These are phyloP conservation scores for Andrena marginata DNA, from an alignment of 2,888 invertebrate genomes.

Conservation along the genomic window DNA sequence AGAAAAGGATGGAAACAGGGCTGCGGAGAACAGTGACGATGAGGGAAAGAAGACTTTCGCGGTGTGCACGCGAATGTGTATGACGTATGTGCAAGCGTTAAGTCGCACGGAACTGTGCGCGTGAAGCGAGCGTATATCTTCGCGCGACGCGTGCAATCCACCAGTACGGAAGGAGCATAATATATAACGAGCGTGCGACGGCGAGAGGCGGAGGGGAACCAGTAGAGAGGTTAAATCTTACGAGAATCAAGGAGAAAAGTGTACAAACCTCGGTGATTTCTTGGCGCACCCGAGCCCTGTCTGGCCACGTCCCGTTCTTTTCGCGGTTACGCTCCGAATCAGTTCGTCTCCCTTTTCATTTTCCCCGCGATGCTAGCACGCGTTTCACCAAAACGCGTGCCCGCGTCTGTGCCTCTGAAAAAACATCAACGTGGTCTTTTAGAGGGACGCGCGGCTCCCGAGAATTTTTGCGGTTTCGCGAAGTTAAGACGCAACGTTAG, in stretches of 20 bases:
- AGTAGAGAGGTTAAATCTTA: slow-evolving; percentile 47
- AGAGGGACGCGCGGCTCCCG: slow-evolving; percentile 13
- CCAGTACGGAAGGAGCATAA: slow-evolving; percentile 61
- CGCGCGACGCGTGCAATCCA: slow-evolving; percentile 60
- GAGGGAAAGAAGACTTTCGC: slow-evolving; percentile 41
- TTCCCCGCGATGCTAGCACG: slow-evolving; percentile 8
- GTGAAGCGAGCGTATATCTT: slow-evolving; percentile 58
- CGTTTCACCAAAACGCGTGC: slow-evolving; percentile 24
- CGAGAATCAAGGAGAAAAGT: slow-evolving; percentile 67
- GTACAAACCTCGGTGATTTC: slow-evolving; percentile 66
- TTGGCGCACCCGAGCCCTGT: slow-evolving; percentile 31
- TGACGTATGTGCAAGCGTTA: slow-evolving; percentile 61
- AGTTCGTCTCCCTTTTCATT: slow-evolving; percentile 15
- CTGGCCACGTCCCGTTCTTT: slow-evolving; percentile 47
- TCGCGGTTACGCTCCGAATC: slow-evolving; percentile 44
- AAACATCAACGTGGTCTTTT: slow-evolving; percentile 35
- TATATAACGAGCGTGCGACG: slow-evolving; percentile 55
- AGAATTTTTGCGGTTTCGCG: slow-evolving; percentile 18
- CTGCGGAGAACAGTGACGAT: slow-evolving; percentile 33
- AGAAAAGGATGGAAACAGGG: slow-evolving; percentile 13
- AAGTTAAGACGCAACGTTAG: slow-evolving; percentile 5
- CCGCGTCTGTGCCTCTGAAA: slow-evolving; percentile 21
- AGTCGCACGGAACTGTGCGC: slow-evolving; percentile 63
- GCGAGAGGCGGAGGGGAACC: slow-evolving; percentile 39
- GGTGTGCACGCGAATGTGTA: slow-evolving; percentile 61